Evolutionary conservation across 2,797 vertebrate genomes (phyloP).

Genomic region (Spondyliosoma cantharus): DNA sequence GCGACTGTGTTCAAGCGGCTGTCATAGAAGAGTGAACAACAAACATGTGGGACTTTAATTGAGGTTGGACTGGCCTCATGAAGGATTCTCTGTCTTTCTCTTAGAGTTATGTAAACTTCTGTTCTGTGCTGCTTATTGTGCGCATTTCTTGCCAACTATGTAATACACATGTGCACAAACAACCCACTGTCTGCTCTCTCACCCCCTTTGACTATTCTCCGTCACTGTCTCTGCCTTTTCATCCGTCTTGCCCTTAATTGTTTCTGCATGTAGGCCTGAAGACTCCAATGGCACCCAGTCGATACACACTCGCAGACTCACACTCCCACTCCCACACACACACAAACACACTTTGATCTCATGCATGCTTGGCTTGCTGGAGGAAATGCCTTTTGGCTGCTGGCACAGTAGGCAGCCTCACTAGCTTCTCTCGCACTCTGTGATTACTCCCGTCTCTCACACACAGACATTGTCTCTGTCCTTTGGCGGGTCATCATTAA

Average conservation of each 20-base stretch:
- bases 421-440: conserved; percentile 46
- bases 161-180: conserved; percentile 29
- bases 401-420: conserved; percentile 71
- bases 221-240: conserved; percentile 42
- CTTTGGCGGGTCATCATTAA: conserved; percentile 58
- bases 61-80: conserved; percentile 22
- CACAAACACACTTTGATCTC: conserved; percentile 74
- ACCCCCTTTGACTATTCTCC: conserved; percentile 9
- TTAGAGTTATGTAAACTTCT: conserved; percentile 36
- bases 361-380: conserved; percentile 61
- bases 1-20: conserved; percentile 3
- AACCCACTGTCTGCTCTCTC: conserved; percentile 29
- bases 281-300: conserved; percentile 50
- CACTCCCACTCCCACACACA: conserved; percentile 40
- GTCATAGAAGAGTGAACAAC: conserved; percentile 12
- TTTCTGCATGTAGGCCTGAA: conserved; percentile 66
- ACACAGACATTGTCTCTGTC: conserved; percentile 59
- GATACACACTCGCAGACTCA: conserved; percentile 46
- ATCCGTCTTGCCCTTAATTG: conserved; percentile 68
- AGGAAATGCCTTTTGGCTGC: conserved; percentile 76
- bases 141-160: conserved; percentile 14
- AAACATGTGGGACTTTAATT: conserved; percentile 28
- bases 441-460: conserved; percentile 51
- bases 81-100: conserved; percentile 2
- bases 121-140: conserved; percentile 20